These are phyloP conservation scores for Catalaphyllia jardinei DNA, from an alignment of 64 coral and sea anemone genomes.

Conservation along the genomic window DNA sequence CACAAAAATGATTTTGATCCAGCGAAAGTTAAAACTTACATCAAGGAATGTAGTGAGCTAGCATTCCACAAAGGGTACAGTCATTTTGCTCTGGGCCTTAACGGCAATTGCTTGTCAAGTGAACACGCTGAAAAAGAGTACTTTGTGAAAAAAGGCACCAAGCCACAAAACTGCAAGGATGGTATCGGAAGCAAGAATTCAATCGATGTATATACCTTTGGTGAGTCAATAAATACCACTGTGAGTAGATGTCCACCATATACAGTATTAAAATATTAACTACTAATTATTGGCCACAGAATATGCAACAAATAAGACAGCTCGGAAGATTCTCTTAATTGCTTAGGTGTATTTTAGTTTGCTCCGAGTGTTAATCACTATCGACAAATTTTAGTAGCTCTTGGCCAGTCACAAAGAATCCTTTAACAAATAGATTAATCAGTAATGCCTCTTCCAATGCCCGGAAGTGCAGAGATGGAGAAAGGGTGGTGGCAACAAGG, in stretches of 20 bases:
- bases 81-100: slow-evolving; percentile 34
- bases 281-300: too few species aligned
- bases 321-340: too few species aligned
- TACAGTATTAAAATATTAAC: too few species aligned
- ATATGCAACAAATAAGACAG: too few species aligned
- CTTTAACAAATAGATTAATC: too few species aligned
- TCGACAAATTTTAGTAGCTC: too few species aligned
- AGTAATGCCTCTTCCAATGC: too few species aligned
- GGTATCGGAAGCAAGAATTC: not conserved
- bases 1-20: not conserved
- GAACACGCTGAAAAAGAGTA: not conserved
- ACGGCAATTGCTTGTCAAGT: slow-evolving; percentile 26
- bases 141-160: not conserved
- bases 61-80: not conserved
- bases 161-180: not conserved
- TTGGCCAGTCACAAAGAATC: too few species aligned
- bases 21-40: not conserved
- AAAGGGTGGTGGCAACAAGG: too few species aligned
- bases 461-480: too few species aligned
- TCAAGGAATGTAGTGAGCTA: not conserved
- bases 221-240: not conserved
- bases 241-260: not conserved
- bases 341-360: too few species aligned
- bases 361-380: too few species aligned
- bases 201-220: not conserved